phyloP scores from a whole-genome alignment of 1,140 invertebrate species.

The Stegodyphus dumicola region DNA sequence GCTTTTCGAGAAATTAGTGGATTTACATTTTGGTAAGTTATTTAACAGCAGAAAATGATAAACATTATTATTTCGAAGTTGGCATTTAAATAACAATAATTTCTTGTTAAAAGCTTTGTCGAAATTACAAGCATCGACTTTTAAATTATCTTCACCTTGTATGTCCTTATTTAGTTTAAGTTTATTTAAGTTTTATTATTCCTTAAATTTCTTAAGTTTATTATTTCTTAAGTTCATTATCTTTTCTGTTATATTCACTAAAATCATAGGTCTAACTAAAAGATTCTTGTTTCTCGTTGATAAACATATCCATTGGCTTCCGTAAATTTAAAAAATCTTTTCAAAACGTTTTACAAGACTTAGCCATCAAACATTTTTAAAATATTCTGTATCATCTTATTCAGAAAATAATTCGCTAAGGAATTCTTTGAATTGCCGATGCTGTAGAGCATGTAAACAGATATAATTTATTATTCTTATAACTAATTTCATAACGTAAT shows the following conservation, averaged over 20 bases:
- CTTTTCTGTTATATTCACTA: not conserved
- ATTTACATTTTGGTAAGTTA: not conserved
- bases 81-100: constrained; percentile 3
- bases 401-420: not conserved
- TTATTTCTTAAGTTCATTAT: too few relatives aligned
- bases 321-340: not conserved
- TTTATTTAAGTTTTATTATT: too few relatives aligned
- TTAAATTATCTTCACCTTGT: too few relatives aligned
- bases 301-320: not conserved
- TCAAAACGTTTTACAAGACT: constrained; percentile 1
- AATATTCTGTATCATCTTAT: not conserved
- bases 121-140: too few relatives aligned
- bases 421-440: not conserved
- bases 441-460: not conserved
- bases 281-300: not conserved
- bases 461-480: constrained; percentile 2
- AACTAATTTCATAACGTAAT: not conserved
- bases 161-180: not conserved
- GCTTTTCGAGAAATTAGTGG: constrained; percentile 1
- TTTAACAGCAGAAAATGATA: constrained; percentile 2
- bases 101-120: not conserved
- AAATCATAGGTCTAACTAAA: not conserved
- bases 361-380: not conserved
- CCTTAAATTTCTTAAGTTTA: too few relatives aligned
- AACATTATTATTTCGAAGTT: not conserved